Evolutionary conservation across 2,113 vertebrate species (phyloP).

Genomic region (Albula glossodonta): DNA sequence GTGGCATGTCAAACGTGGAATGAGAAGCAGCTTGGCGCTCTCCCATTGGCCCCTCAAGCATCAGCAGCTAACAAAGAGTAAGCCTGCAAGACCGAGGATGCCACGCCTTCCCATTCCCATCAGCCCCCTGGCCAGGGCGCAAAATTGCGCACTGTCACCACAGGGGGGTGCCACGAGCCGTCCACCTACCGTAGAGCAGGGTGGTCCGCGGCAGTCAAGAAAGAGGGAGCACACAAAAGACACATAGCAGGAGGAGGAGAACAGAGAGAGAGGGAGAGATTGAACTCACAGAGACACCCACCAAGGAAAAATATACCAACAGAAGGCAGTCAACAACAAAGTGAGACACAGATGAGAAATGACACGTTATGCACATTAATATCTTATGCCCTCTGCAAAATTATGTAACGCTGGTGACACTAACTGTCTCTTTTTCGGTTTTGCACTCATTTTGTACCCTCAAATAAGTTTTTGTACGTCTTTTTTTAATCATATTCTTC

Average conservation of each 20-base stretch:
- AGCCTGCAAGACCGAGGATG: slow-evolving; percentile 72
- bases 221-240: slow-evolving; percentile 77
- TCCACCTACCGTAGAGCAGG: slow-evolving; percentile 75
- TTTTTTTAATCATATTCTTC: too few species aligned
- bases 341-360: slow-evolving; percentile 59
- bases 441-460: too few species aligned
- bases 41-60: slow-evolving; percentile 70
- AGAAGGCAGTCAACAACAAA: slow-evolving; percentile 65
- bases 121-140: slow-evolving; percentile 61
- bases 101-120: slow-evolving; percentile 69
- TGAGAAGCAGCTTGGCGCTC: slow-evolving; percentile 66
- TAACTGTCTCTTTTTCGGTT: too few species aligned
- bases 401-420: too few species aligned
- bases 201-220: slow-evolving; percentile 78
- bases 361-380: slow-evolving; percentile 43
- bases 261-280: slow-evolving; percentile 78
- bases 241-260: slow-evolving; percentile 76
- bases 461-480: too few species aligned
- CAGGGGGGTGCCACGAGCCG: slow-evolving; percentile 69
- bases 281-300: slow-evolving; percentile 75
- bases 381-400: too few species aligned
- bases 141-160: slow-evolving; percentile 65
- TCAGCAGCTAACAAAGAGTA: slow-evolving; percentile 61
- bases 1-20: slow-evolving; percentile 65
- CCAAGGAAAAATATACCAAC: slow-evolving; percentile 67